Evolutionary conservation across 2,113 vertebrate genomes (phyloP).

Genomic region (Callionymus lyra): DNA sequence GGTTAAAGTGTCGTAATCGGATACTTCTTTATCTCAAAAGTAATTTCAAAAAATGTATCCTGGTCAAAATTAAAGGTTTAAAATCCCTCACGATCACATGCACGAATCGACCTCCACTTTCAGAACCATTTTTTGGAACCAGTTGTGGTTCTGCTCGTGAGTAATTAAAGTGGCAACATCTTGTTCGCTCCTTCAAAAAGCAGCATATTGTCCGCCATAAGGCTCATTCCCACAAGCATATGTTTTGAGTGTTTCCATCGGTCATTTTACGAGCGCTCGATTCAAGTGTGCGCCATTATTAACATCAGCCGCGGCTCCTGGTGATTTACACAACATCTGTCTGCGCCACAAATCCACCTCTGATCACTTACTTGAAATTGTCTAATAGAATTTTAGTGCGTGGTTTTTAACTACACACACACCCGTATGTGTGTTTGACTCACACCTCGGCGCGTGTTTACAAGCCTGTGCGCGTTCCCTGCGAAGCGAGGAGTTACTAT

Average conservation of each 20-base stretch:
- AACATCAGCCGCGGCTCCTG: slow-evolving; percentile 49
- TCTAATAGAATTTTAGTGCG: slow-evolving; percentile 33
- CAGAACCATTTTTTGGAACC: too few relatives aligned
- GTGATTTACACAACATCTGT: slow-evolving; percentile 62
- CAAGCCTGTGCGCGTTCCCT: slow-evolving; percentile 15
- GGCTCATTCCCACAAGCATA: slow-evolving; percentile 45
- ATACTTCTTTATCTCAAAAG: too few relatives aligned
- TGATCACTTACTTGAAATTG: slow-evolving; percentile 46
- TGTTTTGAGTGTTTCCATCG: slow-evolving; percentile 35
- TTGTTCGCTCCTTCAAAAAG: too few relatives aligned
- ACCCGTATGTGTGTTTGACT: slow-evolving; percentile 33
- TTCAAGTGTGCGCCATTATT: slow-evolving; percentile 58
- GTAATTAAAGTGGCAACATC: too few relatives aligned
- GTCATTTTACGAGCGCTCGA: slow-evolving; percentile 46
- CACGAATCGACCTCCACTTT: too few relatives aligned
- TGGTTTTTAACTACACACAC: slow-evolving; percentile 31
- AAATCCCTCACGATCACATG: too few relatives aligned
- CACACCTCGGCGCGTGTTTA: slow-evolving; percentile 1
- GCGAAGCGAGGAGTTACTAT: slow-evolving; percentile 27
- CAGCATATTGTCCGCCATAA: slow-evolving; percentile 57
- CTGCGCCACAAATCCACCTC: slow-evolving; percentile 32
- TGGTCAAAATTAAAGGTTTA: too few relatives aligned
- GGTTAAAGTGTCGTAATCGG: too few relatives aligned
- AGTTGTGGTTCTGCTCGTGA: too few relatives aligned
- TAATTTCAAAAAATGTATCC: too few relatives aligned